A percentile compares a stretch with the other conserved stretches of the same genome.
These are phyloP conservation scores for Hypocryptadius cinnamomeus DNA, from an alignment of 2,113 vertebrate genomes.

Conservation along the genomic window DNA sequence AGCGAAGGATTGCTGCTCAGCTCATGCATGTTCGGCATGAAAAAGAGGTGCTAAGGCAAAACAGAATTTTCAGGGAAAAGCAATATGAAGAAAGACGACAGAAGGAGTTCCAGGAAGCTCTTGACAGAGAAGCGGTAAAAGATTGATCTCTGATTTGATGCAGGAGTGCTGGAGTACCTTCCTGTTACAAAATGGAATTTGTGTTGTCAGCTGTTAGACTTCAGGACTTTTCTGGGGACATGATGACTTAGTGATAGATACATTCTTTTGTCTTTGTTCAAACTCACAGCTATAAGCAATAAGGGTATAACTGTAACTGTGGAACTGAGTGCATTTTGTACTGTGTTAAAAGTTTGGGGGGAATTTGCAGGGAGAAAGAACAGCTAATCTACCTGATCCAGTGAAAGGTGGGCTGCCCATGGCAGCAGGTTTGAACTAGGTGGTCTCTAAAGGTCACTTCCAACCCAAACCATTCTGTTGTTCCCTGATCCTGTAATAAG, in stretches of 20 bases:
- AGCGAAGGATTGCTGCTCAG: conserved; percentile 81
- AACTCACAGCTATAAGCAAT: neutral
- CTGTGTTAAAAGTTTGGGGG: neutral
- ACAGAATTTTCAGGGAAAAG: conserved; percentile 84
- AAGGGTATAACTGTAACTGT: neutral
- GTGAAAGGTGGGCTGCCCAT: neutral
- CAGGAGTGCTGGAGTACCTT: neutral
- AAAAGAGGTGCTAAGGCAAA: conserved; percentile 85
- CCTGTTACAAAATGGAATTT: neutral
- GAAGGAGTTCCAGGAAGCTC: conserved; percentile 83
- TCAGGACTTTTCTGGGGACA: neutral
- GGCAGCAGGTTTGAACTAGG: neutral
- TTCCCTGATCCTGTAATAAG: neutral
- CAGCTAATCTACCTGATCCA: neutral
- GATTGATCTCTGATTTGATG: neutral
- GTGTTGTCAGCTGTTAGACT: neutral
- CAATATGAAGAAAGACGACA: conserved; percentile 83
- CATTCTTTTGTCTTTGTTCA: neutral
- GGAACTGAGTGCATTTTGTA: neutral
- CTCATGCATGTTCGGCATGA: conserved; percentile 85
- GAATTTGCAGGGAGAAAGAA: neutral
- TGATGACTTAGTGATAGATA: neutral
- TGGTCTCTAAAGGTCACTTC: neutral
- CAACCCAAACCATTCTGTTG: neutral
- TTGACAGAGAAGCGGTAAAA: conserved; percentile 85